Evolutionary conservation across 2,888 invertebrate genomes (phyloP).

Genomic region (Drepana falcataria): DNA sequence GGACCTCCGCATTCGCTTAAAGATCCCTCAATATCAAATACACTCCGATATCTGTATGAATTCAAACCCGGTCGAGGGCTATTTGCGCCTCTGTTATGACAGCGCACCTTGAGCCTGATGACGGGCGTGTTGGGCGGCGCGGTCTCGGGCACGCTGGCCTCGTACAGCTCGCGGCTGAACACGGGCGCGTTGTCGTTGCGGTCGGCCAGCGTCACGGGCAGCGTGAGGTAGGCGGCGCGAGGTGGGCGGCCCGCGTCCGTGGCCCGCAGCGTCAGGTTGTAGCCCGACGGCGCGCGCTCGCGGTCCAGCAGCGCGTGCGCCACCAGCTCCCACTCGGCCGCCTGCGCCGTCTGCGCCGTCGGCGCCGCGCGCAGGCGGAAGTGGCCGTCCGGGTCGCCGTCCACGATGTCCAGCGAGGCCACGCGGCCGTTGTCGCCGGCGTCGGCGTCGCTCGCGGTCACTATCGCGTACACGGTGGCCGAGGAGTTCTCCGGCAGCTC

Average conservation of each 20-base stretch:
- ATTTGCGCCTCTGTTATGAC: too few species aligned
- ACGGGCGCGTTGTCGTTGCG: constrained; percentile 92
- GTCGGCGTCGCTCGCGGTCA: constrained; percentile 90
- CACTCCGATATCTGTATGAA: not conserved
- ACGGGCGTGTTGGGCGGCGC: constrained; percentile 93
- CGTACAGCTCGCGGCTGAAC: constrained; percentile 91
- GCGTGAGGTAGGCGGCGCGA: constrained; percentile 86
- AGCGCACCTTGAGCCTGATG: constrained; percentile 84
- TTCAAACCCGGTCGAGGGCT: too few species aligned
- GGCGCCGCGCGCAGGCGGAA: constrained; percentile 81
- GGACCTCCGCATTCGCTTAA: too few species aligned
- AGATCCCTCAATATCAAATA: too few species aligned
- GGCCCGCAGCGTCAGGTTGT: constrained; percentile 92
- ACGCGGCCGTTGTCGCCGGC: constrained; percentile 91
- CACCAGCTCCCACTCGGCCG: constrained; percentile 88
- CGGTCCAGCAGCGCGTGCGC: constrained; percentile 87
- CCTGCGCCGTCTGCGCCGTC: constrained; percentile 70
- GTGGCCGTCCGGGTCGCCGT: constrained; percentile 93
- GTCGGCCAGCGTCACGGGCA: constrained; percentile 89
- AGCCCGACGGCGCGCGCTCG: constrained; percentile 88
- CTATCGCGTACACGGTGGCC: constrained; percentile 92
- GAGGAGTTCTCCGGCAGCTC: constrained; percentile 89
- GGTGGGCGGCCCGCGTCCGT: constrained; percentile 90
- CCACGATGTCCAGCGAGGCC: constrained; percentile 88
- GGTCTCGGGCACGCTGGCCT: constrained; percentile 91